phyloP scores from a whole-genome alignment of 2,888 invertebrate species.

The Polymixis lichenea region DNA sequence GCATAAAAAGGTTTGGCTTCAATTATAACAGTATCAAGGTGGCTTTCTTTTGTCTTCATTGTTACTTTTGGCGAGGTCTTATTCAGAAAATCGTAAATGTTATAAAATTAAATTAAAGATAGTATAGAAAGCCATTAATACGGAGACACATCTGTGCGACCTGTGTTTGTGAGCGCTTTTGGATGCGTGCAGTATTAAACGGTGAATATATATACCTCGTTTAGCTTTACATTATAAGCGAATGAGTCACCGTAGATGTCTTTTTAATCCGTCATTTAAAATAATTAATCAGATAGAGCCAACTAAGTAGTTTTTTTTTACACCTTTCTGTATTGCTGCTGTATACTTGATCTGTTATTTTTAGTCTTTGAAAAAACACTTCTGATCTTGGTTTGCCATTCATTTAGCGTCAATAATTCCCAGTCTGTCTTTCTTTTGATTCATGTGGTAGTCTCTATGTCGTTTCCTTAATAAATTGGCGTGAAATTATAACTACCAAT shows the following conservation, averaged over 20 bases:
- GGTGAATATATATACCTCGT: slow-evolving; percentile 51
- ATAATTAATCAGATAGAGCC: slow-evolving; percentile 21
- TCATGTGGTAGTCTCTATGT: slow-evolving; percentile 8
- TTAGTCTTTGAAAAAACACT: background rate
- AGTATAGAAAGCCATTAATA: background rate
- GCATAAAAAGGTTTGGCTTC: background rate
- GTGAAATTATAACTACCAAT: slow-evolving; percentile 32
- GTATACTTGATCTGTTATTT: background rate
- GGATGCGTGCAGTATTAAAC: slow-evolving; percentile 29
- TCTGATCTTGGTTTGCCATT: background rate
- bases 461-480: slow-evolving; percentile 20
- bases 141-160: slow-evolving; percentile 41
- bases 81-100: background rate
- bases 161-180: slow-evolving; percentile 41
- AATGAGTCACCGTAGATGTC: slow-evolving; percentile 42
- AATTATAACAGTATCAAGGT: slow-evolving; percentile 1
- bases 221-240: slow-evolving; percentile 17
- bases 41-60: slow-evolving; percentile 21
- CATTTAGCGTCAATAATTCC: background rate
- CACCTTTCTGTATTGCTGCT: background rate
- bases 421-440: background rate
- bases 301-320: background rate
- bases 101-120: background rate
- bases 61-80: background rate
- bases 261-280: slow-evolving; percentile 21